Conservation (phyloP, 2,797 vertebrate genomes). For the Bradypodion ventrale region DNA sequence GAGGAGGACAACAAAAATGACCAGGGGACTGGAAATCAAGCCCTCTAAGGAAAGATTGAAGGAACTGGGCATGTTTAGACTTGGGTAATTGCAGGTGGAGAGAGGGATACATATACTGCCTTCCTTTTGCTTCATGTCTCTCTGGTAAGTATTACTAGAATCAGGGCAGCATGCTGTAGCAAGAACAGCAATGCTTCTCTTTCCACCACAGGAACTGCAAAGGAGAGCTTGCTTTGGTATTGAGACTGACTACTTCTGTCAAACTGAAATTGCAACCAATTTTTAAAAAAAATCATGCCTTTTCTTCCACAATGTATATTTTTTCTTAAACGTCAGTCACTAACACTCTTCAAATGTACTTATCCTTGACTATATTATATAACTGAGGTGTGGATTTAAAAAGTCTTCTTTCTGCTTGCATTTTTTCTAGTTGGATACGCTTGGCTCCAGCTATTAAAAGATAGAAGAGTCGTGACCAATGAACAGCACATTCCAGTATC, state of each 20-base stretch:
- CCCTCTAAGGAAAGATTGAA: no score
- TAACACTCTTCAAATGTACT: background rate
- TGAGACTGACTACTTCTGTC: background rate
- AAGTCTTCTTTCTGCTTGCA: constrained; percentile 34
- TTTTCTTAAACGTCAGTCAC: background rate
- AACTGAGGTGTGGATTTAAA: background rate
- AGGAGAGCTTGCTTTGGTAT: no score
- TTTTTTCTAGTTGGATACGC: constrained; percentile 87
- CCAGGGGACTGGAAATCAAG: no score
- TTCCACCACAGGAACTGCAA: no score
- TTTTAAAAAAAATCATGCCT: background rate
- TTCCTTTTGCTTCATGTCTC: no score
- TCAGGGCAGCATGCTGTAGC: no score
- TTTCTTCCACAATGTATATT: background rate
- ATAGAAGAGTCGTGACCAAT: constrained; percentile 88
- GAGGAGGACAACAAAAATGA: no score
- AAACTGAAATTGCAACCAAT: background rate
- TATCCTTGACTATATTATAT: background rate
- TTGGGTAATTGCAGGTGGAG: no score
- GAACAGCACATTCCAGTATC: constrained; percentile 90
- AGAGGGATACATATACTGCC: no score
- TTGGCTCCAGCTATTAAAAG: constrained; percentile 93
- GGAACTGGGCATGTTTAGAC: no score
- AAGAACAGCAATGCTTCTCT: no score
- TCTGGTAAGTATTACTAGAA: no score